These are phyloP conservation scores for Quadriops clusia DNA, from an alignment of 2,888 invertebrate species.

Conservation along the genomic window DNA sequence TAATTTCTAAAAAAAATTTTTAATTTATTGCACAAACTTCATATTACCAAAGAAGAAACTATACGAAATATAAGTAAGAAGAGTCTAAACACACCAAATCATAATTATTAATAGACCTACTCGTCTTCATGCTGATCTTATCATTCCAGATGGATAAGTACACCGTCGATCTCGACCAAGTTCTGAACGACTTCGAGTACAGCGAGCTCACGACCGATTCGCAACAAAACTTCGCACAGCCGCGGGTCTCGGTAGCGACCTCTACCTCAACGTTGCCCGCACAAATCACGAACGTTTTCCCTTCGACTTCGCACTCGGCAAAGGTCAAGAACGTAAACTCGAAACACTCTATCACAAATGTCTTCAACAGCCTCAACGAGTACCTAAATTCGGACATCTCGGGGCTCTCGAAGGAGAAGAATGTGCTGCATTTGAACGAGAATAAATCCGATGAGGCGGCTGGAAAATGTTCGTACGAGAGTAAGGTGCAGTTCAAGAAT, in stretches of 20 bases:
- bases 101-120: neutral
- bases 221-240: conserved; percentile 6
- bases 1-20: too few relatives aligned
- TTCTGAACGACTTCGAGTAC: conserved; percentile 72
- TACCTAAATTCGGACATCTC: conserved; percentile 41
- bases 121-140: too few relatives aligned
- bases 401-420: too few relatives aligned
- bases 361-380: conserved; percentile 51
- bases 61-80: too few relatives aligned
- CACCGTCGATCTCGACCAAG: conserved; percentile 67
- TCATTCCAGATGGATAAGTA: conserved; percentile 35
- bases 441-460: neutral
- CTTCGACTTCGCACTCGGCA: too few relatives aligned
- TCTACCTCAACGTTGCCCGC: conserved; percentile 12
- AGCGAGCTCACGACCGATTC: conserved; percentile 43
- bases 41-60: too few relatives aligned
- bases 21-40: too few relatives aligned
- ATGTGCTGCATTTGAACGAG: neutral
- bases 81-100: too few relatives aligned
- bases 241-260: conserved; percentile 8
- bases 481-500: too few relatives aligned
- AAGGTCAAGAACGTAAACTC: conserved; percentile 16
- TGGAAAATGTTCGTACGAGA: too few relatives aligned
- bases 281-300: too few relatives aligned
- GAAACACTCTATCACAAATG: conserved; percentile 45